phyloP scores from a whole-genome alignment of 2,888 invertebrate genomes.

The Tipula confusa region DNA sequence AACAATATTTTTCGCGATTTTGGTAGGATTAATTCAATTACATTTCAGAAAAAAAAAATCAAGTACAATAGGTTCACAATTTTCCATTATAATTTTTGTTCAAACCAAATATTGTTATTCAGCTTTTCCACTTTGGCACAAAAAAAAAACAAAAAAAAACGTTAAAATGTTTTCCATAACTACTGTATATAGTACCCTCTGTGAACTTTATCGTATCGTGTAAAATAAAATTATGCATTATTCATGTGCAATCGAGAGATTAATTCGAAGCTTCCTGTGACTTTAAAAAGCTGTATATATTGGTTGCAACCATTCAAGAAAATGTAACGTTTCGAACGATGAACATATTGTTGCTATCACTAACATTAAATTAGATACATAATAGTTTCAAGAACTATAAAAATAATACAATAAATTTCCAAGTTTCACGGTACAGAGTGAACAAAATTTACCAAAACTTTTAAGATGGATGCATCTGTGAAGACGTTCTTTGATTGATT shows the following conservation, averaged over 20 bases:
- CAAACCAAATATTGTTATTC: neutral
- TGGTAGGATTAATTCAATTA: neutral
- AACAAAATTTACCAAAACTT: too few relatives aligned
- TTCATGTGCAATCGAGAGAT: neutral
- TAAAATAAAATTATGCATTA: neutral
- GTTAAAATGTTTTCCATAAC: too few relatives aligned
- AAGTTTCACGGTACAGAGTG: too few relatives aligned
- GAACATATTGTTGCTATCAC: too few relatives aligned
- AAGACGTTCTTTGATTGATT: too few relatives aligned
- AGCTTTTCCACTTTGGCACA: neutral
- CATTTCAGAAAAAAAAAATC: neutral
- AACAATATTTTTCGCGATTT: neutral
- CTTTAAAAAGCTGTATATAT: too few relatives aligned
- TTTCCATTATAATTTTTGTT: neutral
- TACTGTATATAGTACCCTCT: neutral
- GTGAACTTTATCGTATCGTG: neutral
- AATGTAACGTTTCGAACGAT: too few relatives aligned
- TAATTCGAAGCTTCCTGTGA: neutral
- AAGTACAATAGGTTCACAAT: neutral
- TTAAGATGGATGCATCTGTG: too few relatives aligned
- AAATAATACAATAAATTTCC: too few relatives aligned
- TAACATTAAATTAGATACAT: too few relatives aligned
- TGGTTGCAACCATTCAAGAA: too few relatives aligned
- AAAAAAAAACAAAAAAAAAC: neutral
- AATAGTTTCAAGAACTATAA: too few relatives aligned